Conservation (phyloP, 1,140 invertebrate genomes). For the Luehdorfia chinensis region DNA sequence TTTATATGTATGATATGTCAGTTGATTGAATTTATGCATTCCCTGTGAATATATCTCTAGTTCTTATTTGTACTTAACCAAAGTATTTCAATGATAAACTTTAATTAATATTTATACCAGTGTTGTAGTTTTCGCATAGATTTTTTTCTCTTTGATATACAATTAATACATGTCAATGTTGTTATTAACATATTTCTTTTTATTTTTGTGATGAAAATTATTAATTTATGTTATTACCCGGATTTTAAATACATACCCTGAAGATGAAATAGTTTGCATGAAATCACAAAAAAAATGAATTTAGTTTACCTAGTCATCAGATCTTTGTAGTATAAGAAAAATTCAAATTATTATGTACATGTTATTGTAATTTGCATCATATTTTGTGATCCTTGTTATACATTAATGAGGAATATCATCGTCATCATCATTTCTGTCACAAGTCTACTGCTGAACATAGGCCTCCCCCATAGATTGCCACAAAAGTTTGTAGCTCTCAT, state of each 20-base stretch:
- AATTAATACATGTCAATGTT: background rate
- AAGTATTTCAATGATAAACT: slow-evolving; percentile 18
- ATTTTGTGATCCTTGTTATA: too few relatives aligned
- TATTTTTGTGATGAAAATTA: too few relatives aligned
- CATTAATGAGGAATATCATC: too few relatives aligned
- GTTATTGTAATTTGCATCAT: background rate
- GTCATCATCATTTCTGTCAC: too few relatives aligned
- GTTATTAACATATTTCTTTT: background rate
- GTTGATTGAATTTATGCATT: slow-evolving; percentile 18
- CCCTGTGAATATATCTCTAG: slow-evolving; percentile 8
- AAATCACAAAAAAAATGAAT: background rate
- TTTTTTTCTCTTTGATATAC: slow-evolving; percentile 7
- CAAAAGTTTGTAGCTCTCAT: too few relatives aligned
- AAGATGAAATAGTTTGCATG: background rate
- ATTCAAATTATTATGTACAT: background rate
- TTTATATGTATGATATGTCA: background rate
- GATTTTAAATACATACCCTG: background rate
- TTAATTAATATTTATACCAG: slow-evolving; percentile 9
- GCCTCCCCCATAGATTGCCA: too few relatives aligned
- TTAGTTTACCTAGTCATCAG: slow-evolving; percentile 14
- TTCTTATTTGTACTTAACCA: slow-evolving; percentile 21
- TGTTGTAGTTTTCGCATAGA: background rate
- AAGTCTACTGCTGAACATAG: too few relatives aligned
- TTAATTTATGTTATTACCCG: too few relatives aligned
- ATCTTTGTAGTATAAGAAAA: slow-evolving; percentile 11